Base-by-base conservation (phyloP, 2,888 invertebrate genomes). In the Siphlonurus alternatus region DNA sequence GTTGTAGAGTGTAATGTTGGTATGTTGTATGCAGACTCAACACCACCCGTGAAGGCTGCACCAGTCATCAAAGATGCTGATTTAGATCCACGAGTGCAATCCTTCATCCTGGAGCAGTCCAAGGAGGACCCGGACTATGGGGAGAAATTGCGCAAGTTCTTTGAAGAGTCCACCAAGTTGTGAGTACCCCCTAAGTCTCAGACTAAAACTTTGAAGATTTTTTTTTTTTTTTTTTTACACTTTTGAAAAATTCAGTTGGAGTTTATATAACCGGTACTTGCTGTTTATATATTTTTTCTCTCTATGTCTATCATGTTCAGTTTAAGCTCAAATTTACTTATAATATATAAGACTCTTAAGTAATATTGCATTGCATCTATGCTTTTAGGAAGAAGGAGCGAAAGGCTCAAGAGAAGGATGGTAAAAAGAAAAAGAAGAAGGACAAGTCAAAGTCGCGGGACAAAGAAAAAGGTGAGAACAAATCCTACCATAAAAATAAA, bases 91-190 rank as follows among this genome's bases (percentile, higher is more conserved):
- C 84, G 86, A 77, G 86, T 89, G 2, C 80, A 84, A 18, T 84
- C 83, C 70, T 89, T 89, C n/a, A n/a, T n/a, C 75, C 75, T 89
- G 68, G 86, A 88, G 69, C 86, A 87, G 76, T 88, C 88, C 1
- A 88, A 87, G 74, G 79, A 78, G 22, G 91, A 91, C 72, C 88
- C 89, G 0, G 90, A 91, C 73, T 92, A 91, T 71, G 89, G 90
- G 74, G 87, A 87, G 66, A 89, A 87, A 72, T 90, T 92, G 65
- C 83, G 89, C n/a, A 89, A 87, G 74, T 87, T 91, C 74, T 78
- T 92, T 65, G 89, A 88, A 71, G 90, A 91, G 71, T 88, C 89
- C 0, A 85, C 86, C 25, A 86, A 88, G 71, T 90, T 88, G 72
- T 72, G 65, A 70, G 67, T 65, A 38, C 59, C 23, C n/a, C 2